Evolutionary conservation across 35 echinoderm and acorn worm genomes (phyloP), one percentile per base, ranked within the genome.

Genomic region (Chiridota heheva): DNA sequence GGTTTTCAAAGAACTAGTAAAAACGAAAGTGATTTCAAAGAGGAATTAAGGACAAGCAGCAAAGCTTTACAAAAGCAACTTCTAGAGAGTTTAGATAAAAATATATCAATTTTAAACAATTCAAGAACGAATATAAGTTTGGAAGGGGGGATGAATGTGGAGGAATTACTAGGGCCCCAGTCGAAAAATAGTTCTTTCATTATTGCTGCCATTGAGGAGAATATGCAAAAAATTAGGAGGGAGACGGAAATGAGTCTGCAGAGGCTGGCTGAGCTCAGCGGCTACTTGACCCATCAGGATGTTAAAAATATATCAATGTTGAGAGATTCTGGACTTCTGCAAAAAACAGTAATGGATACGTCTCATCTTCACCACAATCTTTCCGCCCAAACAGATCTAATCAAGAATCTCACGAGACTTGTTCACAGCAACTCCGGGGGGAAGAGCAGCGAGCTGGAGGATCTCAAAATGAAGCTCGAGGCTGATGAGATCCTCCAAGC

Each of bases 181-280:
- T 57, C 75, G 62, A 78, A 78, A 58, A 92, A 87, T 72, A 88
- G 84, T 39, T 81, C 84, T 25, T 78, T 80, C 63, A 78, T 92
- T 7, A 69, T 92, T 15, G 90, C 90, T 81, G 90, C 90, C 59
- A 87, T 92, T 22, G 90, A 92, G 59, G 58, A 81, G 37, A 92
- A 92, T 65, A 92, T 92, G 90, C 90, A 92, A 78, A 87, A 78
- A 46, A 92, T 92, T 12, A 67, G 84, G 10, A 37, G 59, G 60
- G 90, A 92, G 84, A 92, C 90, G 8, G 90, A 92, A 60, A 80
- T 88, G 5, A 92, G 90, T 59, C 59, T 92, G 35, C 78, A 88
- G 60, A 79, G 85, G 28, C 42, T 92, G 30, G 42, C 84, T 4
- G 84, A 92, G 24, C 84, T 92, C 5, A 92, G 51, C 39, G 85